phyloP scores from a whole-genome alignment of 2,797 vertebrate genomes.

The Coregonus ussuriensis region DNA sequence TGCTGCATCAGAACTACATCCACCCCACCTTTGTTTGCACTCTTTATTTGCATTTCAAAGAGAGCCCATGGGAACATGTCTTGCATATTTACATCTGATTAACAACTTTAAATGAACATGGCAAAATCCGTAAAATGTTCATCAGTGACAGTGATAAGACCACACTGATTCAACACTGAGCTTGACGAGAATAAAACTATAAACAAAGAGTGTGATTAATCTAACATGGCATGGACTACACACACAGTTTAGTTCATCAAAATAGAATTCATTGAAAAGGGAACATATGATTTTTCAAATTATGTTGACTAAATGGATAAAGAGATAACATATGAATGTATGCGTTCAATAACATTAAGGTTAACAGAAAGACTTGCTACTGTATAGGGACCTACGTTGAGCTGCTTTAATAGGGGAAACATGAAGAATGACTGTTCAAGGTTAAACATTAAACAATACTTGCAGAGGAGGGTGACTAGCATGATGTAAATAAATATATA shows the following conservation, averaged over 20 bases:
- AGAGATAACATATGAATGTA: background rate
- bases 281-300: background rate
- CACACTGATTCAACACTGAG: constrained; percentile 21
- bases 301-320: background rate
- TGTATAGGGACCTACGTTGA: background rate
- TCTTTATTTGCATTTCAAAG: constrained; percentile 82
- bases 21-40: constrained; percentile 76
- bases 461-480: background rate
- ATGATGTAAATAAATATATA: background rate
- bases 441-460: constrained; percentile 5
- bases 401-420: background rate
- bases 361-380: background rate
- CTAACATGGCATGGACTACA: constrained; percentile 22
- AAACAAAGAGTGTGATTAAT: constrained; percentile 43
- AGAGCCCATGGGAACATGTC: constrained; percentile 68
- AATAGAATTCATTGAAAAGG: constrained; percentile 1
- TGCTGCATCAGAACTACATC: constrained; percentile 73
- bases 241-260: constrained; percentile 16
- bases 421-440: background rate
- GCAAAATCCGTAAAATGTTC: constrained; percentile 73
- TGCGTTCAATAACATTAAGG: background rate
- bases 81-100: constrained; percentile 84
- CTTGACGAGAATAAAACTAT: constrained; percentile 34
- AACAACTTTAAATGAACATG: constrained; percentile 79
- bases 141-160: constrained; percentile 53